A percentile compares a stretch with the other conserved stretches of the same genome.
phyloP scores from a whole-genome alignment of 2,113 vertebrate species.

The Tretioscincus oriximinensis region DNA sequence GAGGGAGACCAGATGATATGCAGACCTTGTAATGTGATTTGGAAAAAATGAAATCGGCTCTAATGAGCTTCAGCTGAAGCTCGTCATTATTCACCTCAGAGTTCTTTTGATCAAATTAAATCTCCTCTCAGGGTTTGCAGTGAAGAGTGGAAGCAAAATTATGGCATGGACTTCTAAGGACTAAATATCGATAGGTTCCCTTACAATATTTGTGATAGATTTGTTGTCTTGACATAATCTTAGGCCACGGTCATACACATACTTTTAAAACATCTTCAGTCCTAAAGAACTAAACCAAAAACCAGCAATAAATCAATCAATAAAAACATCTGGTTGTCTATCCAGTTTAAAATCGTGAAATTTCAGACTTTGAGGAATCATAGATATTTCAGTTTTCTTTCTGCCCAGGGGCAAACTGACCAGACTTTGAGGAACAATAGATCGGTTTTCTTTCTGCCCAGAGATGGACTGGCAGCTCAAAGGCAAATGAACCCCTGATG shows the following conservation, averaged over 20 bases:
- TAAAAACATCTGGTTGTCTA: too few species aligned
- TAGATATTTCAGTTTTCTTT: conserved; percentile 13
- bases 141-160: conserved; percentile 54
- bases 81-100: conserved; percentile 65
- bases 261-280: background rate
- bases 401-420: background rate
- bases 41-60: conserved; percentile 59
- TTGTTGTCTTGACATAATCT: background rate
- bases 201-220: background rate
- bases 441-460: background rate
- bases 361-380: conserved; percentile 36
- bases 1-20: conserved; percentile 37
- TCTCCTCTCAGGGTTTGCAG: conserved; percentile 51
- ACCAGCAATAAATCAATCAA: too few species aligned
- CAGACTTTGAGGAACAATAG: background rate
- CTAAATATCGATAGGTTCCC: conserved; percentile 43
- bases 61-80: conserved; percentile 64
- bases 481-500: too few species aligned
- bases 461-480: too few species aligned
- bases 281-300: too few species aligned
- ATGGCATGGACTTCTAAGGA: conserved; percentile 44
- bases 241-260: conserved; percentile 7
- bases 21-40: conserved; percentile 59
- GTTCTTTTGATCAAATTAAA: conserved; percentile 65
- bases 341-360: conserved; percentile 21